Percentiles rank a stretch among this genome's conserved stretches.
Conservation (phyloP, 2,113 vertebrate genomes). For the Pygoscelis adeliae region DNA sequence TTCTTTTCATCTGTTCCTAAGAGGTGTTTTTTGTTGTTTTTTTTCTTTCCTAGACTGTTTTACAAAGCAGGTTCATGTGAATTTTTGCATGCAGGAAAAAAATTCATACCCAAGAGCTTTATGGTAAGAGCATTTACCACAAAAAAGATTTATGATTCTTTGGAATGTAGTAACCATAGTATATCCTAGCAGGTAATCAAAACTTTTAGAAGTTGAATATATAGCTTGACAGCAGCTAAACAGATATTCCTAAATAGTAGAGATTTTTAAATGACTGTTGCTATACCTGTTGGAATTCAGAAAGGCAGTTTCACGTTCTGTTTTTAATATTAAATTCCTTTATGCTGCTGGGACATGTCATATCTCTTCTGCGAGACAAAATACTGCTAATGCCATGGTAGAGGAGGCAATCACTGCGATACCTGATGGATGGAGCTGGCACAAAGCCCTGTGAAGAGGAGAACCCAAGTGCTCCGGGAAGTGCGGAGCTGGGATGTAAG, state of each 20-base stretch:
- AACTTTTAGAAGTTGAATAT: neutral
- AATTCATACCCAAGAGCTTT: neutral
- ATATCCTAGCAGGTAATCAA: neutral
- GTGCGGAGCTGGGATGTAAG: neutral
- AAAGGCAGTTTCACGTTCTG: neutral
- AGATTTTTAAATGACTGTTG: neutral
- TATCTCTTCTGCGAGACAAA: neutral
- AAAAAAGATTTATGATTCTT: neutral
- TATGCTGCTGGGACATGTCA: neutral
- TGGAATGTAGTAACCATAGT: neutral
- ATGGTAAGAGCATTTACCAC: neutral
- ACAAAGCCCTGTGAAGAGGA: neutral
- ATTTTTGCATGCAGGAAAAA: neutral
- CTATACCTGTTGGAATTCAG: neutral
- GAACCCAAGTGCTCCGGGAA: accelerated
- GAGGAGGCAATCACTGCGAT: neutral
- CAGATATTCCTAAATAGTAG: neutral
- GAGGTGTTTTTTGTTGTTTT: neutral
- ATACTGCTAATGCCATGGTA: neutral
- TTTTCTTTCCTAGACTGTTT: neutral
- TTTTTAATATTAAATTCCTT: neutral
- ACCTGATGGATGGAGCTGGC: neutral
- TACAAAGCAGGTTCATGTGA: neutral
- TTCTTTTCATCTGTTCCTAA: neutral
- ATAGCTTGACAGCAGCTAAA: neutral